phyloP scores from a whole-genome alignment of 1,140 invertebrate species.

The Drosophila kurseongensis region DNA sequence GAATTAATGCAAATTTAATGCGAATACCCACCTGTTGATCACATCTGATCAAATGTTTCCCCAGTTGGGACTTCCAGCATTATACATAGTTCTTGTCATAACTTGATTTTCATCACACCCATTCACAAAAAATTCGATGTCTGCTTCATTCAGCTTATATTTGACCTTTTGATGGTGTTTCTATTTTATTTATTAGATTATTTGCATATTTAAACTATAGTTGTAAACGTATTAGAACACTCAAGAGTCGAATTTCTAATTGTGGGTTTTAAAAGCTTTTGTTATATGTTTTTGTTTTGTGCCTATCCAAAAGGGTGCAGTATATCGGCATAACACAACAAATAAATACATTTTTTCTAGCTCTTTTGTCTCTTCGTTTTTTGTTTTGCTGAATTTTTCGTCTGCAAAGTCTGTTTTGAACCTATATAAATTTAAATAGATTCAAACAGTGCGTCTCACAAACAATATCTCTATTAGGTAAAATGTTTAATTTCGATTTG shows the following conservation, averaged over 20 bases:
- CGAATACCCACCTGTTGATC: constrained; percentile 4
- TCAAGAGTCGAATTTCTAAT: constrained; percentile 1
- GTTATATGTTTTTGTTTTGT: background rate
- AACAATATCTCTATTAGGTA: background rate
- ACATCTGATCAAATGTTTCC: background rate
- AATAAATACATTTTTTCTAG: constrained; percentile 20
- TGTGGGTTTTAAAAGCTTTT: constrained; percentile 16
- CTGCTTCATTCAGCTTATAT: constrained; percentile 21
- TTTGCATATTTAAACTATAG: constrained; percentile 6
- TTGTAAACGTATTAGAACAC: background rate
- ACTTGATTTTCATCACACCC: constrained; percentile 3
- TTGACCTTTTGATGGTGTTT: constrained; percentile 30
- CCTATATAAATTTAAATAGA: background rate
- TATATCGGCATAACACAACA: background rate
- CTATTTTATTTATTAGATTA: background rate
- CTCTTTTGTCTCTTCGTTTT: constrained; percentile 10
- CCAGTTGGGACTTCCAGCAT: background rate
- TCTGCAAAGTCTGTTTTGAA: constrained; percentile 27
- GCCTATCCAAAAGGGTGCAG: constrained; percentile 13
- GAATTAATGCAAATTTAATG: constrained; percentile 32
- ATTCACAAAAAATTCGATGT: constrained; percentile 31
- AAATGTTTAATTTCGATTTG: background rate
- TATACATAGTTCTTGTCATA: constrained; percentile 17
- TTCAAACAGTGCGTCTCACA: constrained; percentile 24
- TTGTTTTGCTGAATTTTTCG: constrained; percentile 11